phyloP scores from a whole-genome alignment of 2,797 vertebrate species.

The Lophius americanus region DNA sequence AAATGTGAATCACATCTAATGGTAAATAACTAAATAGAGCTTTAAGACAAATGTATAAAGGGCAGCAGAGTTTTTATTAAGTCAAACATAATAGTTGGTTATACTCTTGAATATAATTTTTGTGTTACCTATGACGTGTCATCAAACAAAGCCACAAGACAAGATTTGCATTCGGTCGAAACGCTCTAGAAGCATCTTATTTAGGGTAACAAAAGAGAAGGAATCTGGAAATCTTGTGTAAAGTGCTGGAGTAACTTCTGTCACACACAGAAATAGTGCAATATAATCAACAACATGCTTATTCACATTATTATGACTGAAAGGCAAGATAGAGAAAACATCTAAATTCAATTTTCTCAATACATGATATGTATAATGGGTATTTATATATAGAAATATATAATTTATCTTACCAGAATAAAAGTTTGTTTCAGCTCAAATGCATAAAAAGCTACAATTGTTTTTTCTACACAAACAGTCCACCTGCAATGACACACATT shows the following conservation, averaged over 20 bases:
- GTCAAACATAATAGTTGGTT: conserved; percentile 58
- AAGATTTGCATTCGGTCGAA: conserved; percentile 14
- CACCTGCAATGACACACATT: conserved; percentile 56
- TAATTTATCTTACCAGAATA: conserved; percentile 50
- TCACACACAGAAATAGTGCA: conserved; percentile 51
- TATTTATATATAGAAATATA: conserved; percentile 64
- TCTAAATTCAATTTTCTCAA: conserved; percentile 27
- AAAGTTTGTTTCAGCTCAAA: conserved; percentile 68
- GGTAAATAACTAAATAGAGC: neutral
- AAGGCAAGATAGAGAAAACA: conserved; percentile 65
- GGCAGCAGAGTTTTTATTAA: conserved; percentile 71
- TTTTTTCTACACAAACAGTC: conserved; percentile 16
- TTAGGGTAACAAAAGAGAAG: conserved; percentile 18
- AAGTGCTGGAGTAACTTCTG: conserved; percentile 69
- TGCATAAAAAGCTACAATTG: conserved; percentile 63
- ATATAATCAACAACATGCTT: conserved; percentile 51
- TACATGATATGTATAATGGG: conserved; percentile 51
- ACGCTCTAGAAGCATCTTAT: conserved; percentile 10
- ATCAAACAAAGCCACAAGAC: conserved; percentile 27
- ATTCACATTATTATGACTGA: conserved; percentile 44
- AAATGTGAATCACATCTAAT: too few species aligned
- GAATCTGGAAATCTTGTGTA: conserved; percentile 45
- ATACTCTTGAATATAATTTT: conserved; percentile 27
- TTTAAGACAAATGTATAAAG: conserved; percentile 36
- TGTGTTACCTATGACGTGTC: conserved; percentile 14